Base-by-base conservation (phyloP, 2,888 invertebrate species). In the Panopea generosa region DNA sequence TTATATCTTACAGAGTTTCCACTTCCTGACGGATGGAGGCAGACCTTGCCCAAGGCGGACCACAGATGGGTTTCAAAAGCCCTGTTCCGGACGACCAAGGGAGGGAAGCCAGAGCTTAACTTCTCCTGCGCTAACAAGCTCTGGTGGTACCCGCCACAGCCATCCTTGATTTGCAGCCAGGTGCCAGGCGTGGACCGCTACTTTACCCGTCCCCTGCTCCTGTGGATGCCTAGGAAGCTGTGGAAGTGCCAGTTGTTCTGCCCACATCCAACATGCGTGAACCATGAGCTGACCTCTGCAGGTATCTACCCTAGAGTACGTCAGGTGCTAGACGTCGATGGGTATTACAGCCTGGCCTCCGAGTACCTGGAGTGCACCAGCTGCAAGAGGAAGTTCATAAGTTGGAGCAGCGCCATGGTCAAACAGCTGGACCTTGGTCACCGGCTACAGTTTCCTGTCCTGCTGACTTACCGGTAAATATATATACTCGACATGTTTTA, bases 311-410 rank as follows among this genome's bases (percentile, higher is more conserved):
- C 69, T 11, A 18, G 33, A n/a, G 26, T 69, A 3, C 20, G 78
- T 26, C 18, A 62, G 27, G 85, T 85, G 7, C 40, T 84, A 2
- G 85, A 85, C 60, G 52, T 83, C 11, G 75, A 72, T 52, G 14
- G 61, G 33, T 62, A 50, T 18, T 85, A 81, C 72, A 56, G 38
- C 56, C 59, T 85, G 27, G 79, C 63, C 3, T 20, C 74, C 14
- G 84, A 85, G 49, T 56, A 66, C n/a, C 47, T 83, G n/a, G 56
- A 40, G 27, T 84, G 84, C 56, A 24, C 59, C 1, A 52, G 11
- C 4, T 84, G 80, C 49, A 57, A 61, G 2, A 62, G 47, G 49
- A 83, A 74, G 59, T 65, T 74, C 50, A 65, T 79, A 14, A 38
- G 52, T 16, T 82, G 83, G 84, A n/a, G n/a, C n/a, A n/a, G n/a